A percentile compares a stretch with the other conserved stretches of the same genome.
These are phyloP conservation scores for Pyrgus malvae DNA, from an alignment of 2,888 invertebrate genomes.

Conservation along the genomic window DNA sequence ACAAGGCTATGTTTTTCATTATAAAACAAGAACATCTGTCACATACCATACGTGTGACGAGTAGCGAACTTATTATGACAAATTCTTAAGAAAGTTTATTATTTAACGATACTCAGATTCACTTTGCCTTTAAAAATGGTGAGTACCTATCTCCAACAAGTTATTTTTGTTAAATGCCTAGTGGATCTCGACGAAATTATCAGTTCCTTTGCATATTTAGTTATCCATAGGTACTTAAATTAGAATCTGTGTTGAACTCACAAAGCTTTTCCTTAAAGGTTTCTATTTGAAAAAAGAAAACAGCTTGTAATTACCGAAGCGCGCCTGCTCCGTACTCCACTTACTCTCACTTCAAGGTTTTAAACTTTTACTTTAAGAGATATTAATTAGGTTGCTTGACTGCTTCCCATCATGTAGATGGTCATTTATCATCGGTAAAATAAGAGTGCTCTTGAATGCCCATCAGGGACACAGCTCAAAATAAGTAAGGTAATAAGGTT, in stretches of 20 bases:
- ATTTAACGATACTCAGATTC: no score
- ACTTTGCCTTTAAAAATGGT: no score
- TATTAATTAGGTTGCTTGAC: constrained; percentile 27
- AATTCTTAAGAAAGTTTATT: no score
- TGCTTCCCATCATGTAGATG: constrained; percentile 16
- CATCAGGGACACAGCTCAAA: constrained; percentile 22
- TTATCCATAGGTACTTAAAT: no score
- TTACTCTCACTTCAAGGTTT: constrained; percentile 26
- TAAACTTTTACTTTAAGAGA: constrained; percentile 27
- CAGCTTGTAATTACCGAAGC: constrained; percentile 6
- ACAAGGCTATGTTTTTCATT: neutral
- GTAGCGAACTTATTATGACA: no score
- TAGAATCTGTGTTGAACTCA: no score
- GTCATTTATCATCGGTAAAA: constrained; percentile 24
- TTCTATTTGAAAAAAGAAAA: constrained; percentile 10
- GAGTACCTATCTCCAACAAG: no score
- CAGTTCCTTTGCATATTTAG: no score
- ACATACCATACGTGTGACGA: neutral
- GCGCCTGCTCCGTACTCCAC: constrained; percentile 12
- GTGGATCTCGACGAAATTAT: no score
- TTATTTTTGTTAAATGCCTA: no score
- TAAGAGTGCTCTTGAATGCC: constrained; percentile 20
- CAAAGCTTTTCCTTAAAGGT: neutral
- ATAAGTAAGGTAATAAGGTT: constrained; percentile 25
- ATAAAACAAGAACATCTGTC: neutral